Conservation (phyloP, 2,797 vertebrate genomes). For the Pipistrellus nathusii region DNA sequence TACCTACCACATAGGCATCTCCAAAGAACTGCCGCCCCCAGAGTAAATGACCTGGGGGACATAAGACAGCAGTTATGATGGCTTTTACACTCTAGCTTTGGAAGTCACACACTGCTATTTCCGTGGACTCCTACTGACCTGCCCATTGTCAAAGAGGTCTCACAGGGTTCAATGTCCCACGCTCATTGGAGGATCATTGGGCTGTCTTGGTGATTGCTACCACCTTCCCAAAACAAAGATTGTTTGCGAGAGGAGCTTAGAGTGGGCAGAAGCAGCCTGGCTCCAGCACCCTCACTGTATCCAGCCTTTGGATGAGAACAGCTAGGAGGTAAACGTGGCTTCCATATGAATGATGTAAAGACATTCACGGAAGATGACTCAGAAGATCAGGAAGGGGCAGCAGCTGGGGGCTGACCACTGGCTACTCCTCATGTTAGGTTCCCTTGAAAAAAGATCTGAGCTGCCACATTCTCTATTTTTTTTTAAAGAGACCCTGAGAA, state of each 20-base stretch:
- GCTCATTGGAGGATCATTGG: not conserved
- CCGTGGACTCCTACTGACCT: not conserved
- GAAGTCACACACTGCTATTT: not conserved
- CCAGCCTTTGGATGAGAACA: no score
- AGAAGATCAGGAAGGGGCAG: not conserved
- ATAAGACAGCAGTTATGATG: not conserved
- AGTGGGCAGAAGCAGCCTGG: not conserved
- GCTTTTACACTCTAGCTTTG: not conserved
- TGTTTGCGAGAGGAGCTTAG: not conserved
- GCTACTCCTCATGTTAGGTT: not conserved
- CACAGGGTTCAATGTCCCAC: not conserved
- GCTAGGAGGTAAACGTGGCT: not conserved
- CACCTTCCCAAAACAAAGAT: not conserved
- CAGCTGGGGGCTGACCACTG: not conserved
- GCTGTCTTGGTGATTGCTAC: not conserved
- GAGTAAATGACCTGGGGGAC: not conserved
- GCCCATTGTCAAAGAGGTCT: not conserved
- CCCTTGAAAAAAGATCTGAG: not conserved
- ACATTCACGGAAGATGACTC: not conserved
- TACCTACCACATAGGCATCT: not conserved
- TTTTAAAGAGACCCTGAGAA: not conserved
- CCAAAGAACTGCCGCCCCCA: not conserved
- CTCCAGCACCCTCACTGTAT: no score
- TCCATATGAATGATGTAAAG: accelerated
- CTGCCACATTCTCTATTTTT: not conserved